A percentile compares a stretch with the other conserved stretches of the same genome.
These are phyloP conservation scores for Hippopotamyrus pictus DNA, from an alignment of 2,797 vertebrate genomes.

Conservation along the genomic window DNA sequence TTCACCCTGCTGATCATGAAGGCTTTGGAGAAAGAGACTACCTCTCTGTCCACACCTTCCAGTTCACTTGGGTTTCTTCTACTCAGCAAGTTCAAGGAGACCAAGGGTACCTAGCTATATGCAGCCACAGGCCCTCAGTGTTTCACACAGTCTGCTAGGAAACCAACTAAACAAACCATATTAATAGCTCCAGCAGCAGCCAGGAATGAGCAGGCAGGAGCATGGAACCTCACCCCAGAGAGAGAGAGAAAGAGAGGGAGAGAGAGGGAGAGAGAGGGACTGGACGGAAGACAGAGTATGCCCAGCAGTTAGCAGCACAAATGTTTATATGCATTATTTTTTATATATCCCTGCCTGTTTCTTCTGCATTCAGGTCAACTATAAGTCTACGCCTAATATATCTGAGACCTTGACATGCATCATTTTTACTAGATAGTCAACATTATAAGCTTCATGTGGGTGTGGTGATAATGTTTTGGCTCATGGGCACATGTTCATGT, in stretches of 20 bases:
- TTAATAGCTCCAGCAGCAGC: constrained; percentile 68
- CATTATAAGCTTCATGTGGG: neutral
- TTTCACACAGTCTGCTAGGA: constrained; percentile 79
- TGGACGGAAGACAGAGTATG: neutral
- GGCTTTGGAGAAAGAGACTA: constrained; percentile 14
- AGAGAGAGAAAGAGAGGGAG: constrained; percentile 13
- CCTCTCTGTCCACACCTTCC: constrained; percentile 40
- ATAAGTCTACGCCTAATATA: neutral
- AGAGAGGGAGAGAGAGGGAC: neutral
- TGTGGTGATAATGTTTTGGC: neutral
- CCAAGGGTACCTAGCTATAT: constrained; percentile 59
- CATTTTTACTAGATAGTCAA: neutral
- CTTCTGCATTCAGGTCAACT: neutral
- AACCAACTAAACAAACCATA: constrained; percentile 81
- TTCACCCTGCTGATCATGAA: constrained; percentile 37
- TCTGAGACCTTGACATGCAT: neutral
- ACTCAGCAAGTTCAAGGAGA: constrained; percentile 71
- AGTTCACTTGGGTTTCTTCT: constrained; percentile 67
- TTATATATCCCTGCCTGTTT: neutral
- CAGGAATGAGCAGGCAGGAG: constrained; percentile 64
- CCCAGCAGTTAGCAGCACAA: neutral
- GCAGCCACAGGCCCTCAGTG: constrained; percentile 64
- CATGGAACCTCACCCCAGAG: constrained; percentile 60
- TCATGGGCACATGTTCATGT: neutral
- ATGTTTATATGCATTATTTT: neutral